Evolutionary conservation across 2,113 vertebrate genomes (phyloP), one percentile per base, ranked within the genome.

Genomic region (Zosterops lateralis): DNA sequence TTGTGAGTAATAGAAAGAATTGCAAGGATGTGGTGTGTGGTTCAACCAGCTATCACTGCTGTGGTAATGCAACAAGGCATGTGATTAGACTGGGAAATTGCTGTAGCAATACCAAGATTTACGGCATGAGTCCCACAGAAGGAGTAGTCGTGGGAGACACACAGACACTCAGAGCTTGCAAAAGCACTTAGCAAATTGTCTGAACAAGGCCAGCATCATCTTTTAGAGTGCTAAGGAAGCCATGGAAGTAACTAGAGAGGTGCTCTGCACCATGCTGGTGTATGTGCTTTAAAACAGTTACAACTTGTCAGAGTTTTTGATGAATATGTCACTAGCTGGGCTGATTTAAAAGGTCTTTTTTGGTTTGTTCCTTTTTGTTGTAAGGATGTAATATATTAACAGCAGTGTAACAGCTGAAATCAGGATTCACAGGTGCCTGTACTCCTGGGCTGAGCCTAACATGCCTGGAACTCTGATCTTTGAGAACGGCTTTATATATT

Each of bases 21-120:
- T 96, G 94, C 87, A 94, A 95, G 96, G 94, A 97, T 96, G 96
- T 95, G 95, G 95, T 95, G 95, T 95, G 95, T 96, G 95, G 94
- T 95, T 97, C 91, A 97, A 77, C 91, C 94, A 96, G 87, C 89
- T 93, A 95, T 96, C 93, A 90, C 91, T 95, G 84, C 87, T 90
- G 94, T 94, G 94, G 94, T 95, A 95, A 95, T 77, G 92, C 87
- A 95, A 89, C 94, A 91, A 84, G 95, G 82, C 94, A 76, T 92
- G 82, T 94, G 93, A 97, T 95, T 92, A 89, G 54, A 89, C 75
- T 87, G 94, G 90, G 92, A 95, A 96, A 92, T 95, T 94, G 93
- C 91, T 92, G 87, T 91, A 95, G 93, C 89, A 94, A 94, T 91
- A 92, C 60, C 56, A 84, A 88, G 93, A 88, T 88, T 88, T 92